These are phyloP conservation scores for Centropus bengalensis DNA, from an alignment of 2,113 vertebrate species.

Conservation along the genomic window DNA sequence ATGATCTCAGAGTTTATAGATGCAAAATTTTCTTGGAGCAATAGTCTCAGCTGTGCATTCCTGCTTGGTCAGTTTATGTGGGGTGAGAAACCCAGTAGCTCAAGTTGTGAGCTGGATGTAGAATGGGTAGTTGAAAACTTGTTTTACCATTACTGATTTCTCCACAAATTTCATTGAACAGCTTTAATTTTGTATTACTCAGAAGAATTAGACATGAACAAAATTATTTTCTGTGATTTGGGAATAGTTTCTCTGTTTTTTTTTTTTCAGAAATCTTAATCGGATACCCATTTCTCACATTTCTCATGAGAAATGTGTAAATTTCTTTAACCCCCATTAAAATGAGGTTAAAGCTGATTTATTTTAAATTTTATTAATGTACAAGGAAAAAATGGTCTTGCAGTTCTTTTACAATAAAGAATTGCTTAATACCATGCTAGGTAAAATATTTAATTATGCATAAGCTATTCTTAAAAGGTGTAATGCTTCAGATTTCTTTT, in stretches of 20 bases:
- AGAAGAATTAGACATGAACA: background rate
- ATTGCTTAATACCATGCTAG: constrained; percentile 20
- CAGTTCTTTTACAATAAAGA: constrained; percentile 48
- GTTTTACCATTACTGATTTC: background rate
- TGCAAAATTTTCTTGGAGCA: background rate
- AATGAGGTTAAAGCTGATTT: constrained; percentile 17
- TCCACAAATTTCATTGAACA: background rate
- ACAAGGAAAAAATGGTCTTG: constrained; percentile 6
- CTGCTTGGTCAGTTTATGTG: background rate
- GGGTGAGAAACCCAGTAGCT: background rate
- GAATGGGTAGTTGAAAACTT: background rate
- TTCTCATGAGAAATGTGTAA: background rate
- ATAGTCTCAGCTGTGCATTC: background rate
- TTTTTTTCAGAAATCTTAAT: background rate
- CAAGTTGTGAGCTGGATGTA: background rate
- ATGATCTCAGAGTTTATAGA: background rate
- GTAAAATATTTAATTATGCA: constrained; percentile 27
- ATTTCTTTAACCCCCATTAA: constrained; percentile 13
- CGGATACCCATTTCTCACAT: constrained; percentile 4
- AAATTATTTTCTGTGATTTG: constrained; percentile 5
- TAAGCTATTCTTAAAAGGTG: constrained; percentile 35
- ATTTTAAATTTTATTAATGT: constrained; percentile 30
- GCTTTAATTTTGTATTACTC: constrained; percentile 1
- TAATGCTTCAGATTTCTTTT: background rate
- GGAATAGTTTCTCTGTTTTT: constrained; percentile 5